phyloP scores from a whole-genome alignment of 2,797 vertebrate species.

The Anguilla anguilla region DNA sequence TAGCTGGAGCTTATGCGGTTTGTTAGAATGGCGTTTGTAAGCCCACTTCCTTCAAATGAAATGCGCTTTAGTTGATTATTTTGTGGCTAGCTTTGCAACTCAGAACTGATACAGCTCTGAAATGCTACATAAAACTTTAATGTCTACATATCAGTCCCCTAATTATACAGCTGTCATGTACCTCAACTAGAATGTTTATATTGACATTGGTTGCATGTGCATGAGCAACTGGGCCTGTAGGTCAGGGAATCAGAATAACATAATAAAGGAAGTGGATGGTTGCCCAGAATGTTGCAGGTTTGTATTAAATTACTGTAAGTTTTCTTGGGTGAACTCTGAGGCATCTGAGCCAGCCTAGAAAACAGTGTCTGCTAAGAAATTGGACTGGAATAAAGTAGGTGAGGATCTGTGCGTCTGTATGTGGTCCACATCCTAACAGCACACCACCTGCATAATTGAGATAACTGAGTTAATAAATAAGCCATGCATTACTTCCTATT shows the following conservation, averaged over 20 bases:
- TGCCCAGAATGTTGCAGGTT: not conserved
- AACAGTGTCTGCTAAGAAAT: not conserved
- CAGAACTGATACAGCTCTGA: not conserved
- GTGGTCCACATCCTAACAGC: conserved; percentile 31
- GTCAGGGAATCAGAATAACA: not conserved
- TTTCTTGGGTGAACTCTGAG: not conserved
- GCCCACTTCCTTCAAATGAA: not conserved
- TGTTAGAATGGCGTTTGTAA: not conserved
- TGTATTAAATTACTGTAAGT: not conserved
- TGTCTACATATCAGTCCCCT: not conserved
- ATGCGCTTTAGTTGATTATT: not conserved
- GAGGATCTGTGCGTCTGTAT: not conserved
- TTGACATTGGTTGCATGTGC: not conserved
- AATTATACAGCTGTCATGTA: not conserved
- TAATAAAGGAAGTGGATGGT: not conserved
- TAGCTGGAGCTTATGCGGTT: not conserved
- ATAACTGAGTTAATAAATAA: no score
- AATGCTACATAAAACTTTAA: not conserved
- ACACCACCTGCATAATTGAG: conserved; percentile 46
- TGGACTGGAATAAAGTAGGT: not conserved
- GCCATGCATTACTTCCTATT: no score
- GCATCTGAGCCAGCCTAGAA: not conserved
- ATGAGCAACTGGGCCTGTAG: not conserved
- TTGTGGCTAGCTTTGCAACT: not conserved
- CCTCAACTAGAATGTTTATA: not conserved